Evolutionary conservation across 2,888 invertebrate species (phyloP), one percentile per base, ranked within the genome.

Genomic region (Heteromurus nitidus): DNA sequence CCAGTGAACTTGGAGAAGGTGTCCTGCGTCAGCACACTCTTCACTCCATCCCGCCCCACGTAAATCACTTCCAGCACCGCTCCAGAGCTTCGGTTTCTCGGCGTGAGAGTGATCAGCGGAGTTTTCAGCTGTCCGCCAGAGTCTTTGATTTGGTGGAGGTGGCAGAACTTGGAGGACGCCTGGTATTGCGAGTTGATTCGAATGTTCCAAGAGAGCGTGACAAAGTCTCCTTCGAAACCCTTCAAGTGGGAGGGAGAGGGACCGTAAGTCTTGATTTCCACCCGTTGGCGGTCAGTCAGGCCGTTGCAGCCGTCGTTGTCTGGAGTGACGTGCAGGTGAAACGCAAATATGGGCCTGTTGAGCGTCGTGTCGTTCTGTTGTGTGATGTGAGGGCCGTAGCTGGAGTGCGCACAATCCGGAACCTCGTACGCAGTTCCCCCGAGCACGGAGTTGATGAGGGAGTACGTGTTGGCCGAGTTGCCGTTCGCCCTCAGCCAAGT

Each of bases 111-210:
- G 1, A 87, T 85, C 0, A 87, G 22, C 0, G 87, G 87, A 20
- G 20, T 26, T 5, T 47, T 42, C 5, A 84, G 84, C 50, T 86
- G 76, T 2, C 86, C 87, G 2, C 75, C 86, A 3, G 74, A 81
- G 1, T 82, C 85, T 53, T 86, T 87, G 30, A 86, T 65, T 75
- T 87, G 87, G 42, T 85, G 85, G 36, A 87, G 77, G 31, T 86
- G 86, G 3, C 84, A 82, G 44, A 86, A 87, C 9, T 68, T 50
- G 5, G 79, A 53, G 3, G 85, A 84, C 0, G 87, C 82, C 53
- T 85, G 85, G 75, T 86, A 87, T 31, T 60, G 73, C 2, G 83
- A 73, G 55, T 85, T 83, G 11, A 87, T 68, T 44, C 82, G 82
- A 20, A 87, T 82, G 60, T 84, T 83, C 87, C 87, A 87, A 0